Evolutionary conservation across 2,888 invertebrate species (phyloP), one percentile per base, ranked within the genome.

Genomic region (Vanessa cardui): DNA sequence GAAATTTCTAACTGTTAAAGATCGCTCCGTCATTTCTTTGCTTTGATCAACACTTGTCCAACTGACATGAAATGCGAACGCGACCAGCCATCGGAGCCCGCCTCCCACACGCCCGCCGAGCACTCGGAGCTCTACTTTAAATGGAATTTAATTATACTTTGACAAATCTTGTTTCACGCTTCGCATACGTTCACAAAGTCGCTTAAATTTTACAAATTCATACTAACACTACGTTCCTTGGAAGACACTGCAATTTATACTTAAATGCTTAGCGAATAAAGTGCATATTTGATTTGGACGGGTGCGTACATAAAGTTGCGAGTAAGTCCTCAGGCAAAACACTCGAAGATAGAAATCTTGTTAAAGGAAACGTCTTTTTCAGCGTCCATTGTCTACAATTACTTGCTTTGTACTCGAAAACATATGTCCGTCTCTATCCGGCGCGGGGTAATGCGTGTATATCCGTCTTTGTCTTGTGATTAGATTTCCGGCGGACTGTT

Each of bases 331-430:
- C 82, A 82, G 88, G 91, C 89, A 87, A 88, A 88, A 89, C 84
- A 87, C 85, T 88, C 83, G 80, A 75, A 87, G 90, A 90, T 91
- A 87, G 87, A 84, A 89, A 91, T 92, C 92, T 90, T 90, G 88
- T 85, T 90, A 90, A 89, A 87, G 88, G 87, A 90, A 89, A 90
- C 84, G 92, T 92, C 92, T 92, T 92, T 92, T 91, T 89, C 92
- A 92, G 92, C 83, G 83, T 74, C 87, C 83, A 89, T 91, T 92
- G 91, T 92, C 90, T 90, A 92, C 91, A 92, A 90, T 91, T 89
- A 90, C 89, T 89, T 85, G 86, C 89, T 87, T 89, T 90, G 87
- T 56, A 72, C 58, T 47, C 18, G 31, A 26, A 54, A 66, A 65
- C 56, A 70, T 83, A 77, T 20, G 1, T 50, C 72, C 75, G 72